Conservation (phyloP, 2,113 vertebrate species). For the Aspiorhynchus laticeps region DNA sequence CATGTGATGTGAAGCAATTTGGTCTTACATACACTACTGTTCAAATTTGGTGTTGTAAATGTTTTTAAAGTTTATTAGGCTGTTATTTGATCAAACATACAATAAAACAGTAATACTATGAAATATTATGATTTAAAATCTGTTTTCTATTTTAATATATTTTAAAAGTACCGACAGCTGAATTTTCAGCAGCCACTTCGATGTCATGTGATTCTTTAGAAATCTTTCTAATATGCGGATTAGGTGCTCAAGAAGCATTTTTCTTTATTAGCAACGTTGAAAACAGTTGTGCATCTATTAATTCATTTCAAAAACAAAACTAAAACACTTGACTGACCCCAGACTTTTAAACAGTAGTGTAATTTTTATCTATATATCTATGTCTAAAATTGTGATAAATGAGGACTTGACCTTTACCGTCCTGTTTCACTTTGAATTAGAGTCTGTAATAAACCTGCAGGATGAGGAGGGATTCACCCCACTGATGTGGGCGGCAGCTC, state of each 20-base stretch:
- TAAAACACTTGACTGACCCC: not conserved
- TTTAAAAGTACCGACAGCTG: not conserved
- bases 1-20: not conserved
- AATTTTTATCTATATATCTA: not conserved
- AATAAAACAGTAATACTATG: not conserved
- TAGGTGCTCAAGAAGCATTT: not conserved
- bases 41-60: not conserved
- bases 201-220: not conserved
- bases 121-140: not conserved
- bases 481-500: constrained; percentile 98
- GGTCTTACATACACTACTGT: not conserved
- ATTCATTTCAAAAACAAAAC: too few relatives aligned
- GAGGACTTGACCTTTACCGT: not conserved
- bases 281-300: not conserved
- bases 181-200: not conserved
- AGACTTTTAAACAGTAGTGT: not conserved
- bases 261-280: not conserved
- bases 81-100: not conserved
- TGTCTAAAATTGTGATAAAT: not conserved
- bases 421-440: constrained; percentile 67
- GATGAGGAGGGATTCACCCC: constrained; percentile 99
- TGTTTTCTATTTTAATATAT: not conserved
- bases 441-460: constrained; percentile 93
- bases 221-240: not conserved
- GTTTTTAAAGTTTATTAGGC: not conserved